Evolutionary conservation across 1,140 invertebrate genomes (phyloP), one percentile per base, ranked within the genome.

Genomic region (Calephelis nemesis): DNA sequence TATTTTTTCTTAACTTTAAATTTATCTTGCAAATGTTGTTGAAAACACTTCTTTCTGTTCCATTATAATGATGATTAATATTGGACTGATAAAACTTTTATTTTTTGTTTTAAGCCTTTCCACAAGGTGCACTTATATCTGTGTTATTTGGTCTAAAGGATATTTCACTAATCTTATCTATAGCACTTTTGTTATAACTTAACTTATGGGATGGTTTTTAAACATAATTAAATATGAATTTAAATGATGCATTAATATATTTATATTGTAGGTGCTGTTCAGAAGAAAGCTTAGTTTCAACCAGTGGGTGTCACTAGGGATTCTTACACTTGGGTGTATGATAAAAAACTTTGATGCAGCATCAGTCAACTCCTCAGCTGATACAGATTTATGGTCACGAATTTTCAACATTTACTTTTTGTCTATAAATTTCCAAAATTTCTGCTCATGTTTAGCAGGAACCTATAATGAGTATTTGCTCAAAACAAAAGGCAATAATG

Each of bases 401-500:
- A 90, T 78, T 92, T 90, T 97, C 50, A 95, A 95, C 81, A 90
- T 96, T 12, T 96, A 95, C 79, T 93, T 96, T 39, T 68, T 97
- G 11, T 94, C 97, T 9, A 97, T 98, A 71, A 90, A 95, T 71
- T 94, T 96, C 50, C 95, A 99, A 94, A 96, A 97, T 42, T 94
- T 98, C 70, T 98, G 96, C 77, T 99, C 98, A 0, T 99, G 97
- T 75, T 92, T 98, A 75, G 98, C 98, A 12, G 98, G 98, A 13
- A 98, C 99, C 10, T 99, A 99, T 86, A 99, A 99, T 88, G 98
- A 99, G 89, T 98, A 97, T 92, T 92, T 99, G 49, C 90, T 99
- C 0, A 99, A 99, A 93, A 95, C 94, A 42, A 95, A 95, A 73
- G 97, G 96, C 40, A 94, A 94, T 11, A 94, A 96, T 73, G 95